phyloP scores from a whole-genome alignment of 1,140 invertebrate genomes.

The Eumeta japonica region DNA sequence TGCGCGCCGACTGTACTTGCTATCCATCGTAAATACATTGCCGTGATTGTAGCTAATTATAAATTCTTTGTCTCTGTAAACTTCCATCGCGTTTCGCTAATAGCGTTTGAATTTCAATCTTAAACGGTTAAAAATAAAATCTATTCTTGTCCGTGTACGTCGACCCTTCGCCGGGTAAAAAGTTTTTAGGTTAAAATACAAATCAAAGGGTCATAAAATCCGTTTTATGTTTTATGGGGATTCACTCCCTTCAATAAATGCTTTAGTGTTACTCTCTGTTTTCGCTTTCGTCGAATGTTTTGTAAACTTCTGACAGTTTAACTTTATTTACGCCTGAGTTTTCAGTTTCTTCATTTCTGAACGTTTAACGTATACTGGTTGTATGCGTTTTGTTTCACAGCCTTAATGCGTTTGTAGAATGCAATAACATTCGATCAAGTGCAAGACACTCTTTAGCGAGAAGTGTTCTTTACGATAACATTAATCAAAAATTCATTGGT shows the following conservation, averaged over 20 bases:
- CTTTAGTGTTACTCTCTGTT: slow-evolving; percentile 7
- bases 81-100: too few species aligned
- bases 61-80: slow-evolving; percentile 1
- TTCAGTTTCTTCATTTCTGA: too few species aligned
- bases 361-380: too few species aligned
- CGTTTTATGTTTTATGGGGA: slow-evolving; percentile 26
- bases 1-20: slow-evolving; percentile 4
- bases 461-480: too few species aligned
- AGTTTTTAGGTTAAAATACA: slow-evolving; percentile 17
- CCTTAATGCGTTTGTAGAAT: slow-evolving; percentile 4
- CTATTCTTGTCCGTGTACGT: not conserved
- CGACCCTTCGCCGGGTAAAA: too few species aligned
- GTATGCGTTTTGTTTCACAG: too few species aligned
- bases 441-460: too few species aligned
- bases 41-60: not conserved
- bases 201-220: slow-evolving; percentile 32
- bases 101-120: not conserved
- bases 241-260: slow-evolving; percentile 32
- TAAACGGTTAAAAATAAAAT: not conserved
- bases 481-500: too few species aligned
- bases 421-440: slow-evolving; percentile 7
- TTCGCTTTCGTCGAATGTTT: not conserved
- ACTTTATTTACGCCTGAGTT: too few species aligned
- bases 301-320: too few species aligned
- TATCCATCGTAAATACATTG: not conserved